Percentiles rank a stretch among this genome's conserved stretches.
Conservation (phyloP, 1,140 invertebrate genomes). For the Penaeus chinensis region DNA sequence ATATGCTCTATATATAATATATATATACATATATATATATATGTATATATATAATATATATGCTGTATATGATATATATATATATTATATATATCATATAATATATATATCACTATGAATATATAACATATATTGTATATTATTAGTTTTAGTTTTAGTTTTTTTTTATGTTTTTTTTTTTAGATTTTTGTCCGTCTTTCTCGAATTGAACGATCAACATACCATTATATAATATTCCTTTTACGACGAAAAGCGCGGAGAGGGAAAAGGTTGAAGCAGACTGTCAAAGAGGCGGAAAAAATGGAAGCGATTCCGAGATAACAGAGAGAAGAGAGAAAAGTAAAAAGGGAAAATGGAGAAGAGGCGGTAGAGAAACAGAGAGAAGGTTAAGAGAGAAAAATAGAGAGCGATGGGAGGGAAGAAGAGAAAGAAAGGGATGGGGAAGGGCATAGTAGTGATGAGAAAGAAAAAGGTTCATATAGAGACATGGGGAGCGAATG, state of each 20-base stretch:
- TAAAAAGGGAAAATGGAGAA: no score
- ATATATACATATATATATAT: background rate
- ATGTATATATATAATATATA: slow-evolving; percentile 10
- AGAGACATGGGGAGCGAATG: no score
- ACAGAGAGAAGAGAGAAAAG: background rate
- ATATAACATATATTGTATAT: no score
- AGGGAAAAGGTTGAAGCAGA: background rate
- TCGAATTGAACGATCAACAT: no score
- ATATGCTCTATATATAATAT: background rate
- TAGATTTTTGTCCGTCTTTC: background rate
- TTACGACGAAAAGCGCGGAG: background rate
- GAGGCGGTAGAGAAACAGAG: background rate
- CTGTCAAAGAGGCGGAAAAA: background rate
- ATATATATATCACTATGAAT: background rate
- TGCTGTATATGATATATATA: background rate
- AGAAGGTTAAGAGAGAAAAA: background rate
- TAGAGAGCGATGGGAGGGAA: background rate
- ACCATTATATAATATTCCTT: no score
- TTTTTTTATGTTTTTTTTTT: background rate
- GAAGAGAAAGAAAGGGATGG: background rate
- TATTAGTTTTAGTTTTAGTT: background rate
- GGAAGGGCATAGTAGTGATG: background rate
- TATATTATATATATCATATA: slow-evolving; percentile 20
- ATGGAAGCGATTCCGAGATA: background rate
- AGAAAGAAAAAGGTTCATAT: background rate